These are phyloP conservation scores for Eriocheir sinensis DNA, from an alignment of 1,140 invertebrate species.

Conservation along the genomic window DNA sequence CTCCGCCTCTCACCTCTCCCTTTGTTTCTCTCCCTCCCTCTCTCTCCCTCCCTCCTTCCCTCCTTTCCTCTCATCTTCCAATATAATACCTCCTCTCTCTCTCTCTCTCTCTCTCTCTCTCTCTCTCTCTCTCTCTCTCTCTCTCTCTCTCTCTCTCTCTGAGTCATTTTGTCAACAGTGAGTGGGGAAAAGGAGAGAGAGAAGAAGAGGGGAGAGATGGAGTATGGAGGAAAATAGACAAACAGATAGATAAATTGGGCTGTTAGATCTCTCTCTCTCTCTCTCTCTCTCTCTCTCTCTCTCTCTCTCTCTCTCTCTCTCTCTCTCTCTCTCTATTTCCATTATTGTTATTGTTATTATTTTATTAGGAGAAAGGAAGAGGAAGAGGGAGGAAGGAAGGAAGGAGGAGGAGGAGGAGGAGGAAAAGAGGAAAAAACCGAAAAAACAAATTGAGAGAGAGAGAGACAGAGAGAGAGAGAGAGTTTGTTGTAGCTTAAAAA, in stretches of 20 bases:
- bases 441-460: too few species aligned
- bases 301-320: neutral
- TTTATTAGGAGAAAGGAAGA: neutral
- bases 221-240: neutral
- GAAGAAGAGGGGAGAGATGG: neutral
- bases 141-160: slow-evolving; percentile 51
- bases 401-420: neutral
- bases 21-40: slow-evolving; percentile 26
- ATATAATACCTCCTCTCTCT: neutral
- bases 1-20: neutral
- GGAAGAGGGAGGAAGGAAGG: neutral
- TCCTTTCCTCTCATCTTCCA: neutral
- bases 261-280: neutral
- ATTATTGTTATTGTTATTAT: neutral
- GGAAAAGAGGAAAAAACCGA: too few species aligned
- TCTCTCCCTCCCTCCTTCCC: neutral
- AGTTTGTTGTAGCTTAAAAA: too few species aligned
- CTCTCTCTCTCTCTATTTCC: neutral
- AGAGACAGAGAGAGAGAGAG: too few species aligned
- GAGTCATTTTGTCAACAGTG: slow-evolving; percentile 5
- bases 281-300: neutral
- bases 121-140: slow-evolving; percentile 55
- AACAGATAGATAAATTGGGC: neutral
- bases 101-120: slow-evolving; percentile 39
- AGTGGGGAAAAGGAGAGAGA: neutral